Evolutionary conservation across 2,888 invertebrate genomes (phyloP).

Genomic region (Subacronicta megacephala): DNA sequence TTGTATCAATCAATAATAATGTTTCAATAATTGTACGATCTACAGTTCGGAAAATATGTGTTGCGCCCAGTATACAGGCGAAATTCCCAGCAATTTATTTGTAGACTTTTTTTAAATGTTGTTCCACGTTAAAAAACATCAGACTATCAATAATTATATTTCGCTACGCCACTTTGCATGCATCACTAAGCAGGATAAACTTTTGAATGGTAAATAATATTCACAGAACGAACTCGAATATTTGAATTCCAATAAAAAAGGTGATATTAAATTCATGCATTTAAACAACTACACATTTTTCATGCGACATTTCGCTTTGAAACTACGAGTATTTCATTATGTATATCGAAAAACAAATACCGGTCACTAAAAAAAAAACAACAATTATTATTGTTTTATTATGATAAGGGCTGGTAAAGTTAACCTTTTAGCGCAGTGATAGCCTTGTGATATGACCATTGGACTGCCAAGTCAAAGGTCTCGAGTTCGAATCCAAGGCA

Average conservation of each 20-base stretch:
- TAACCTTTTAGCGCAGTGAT: no score
- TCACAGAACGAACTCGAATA: background rate
- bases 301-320: slow-evolving; percentile 14
- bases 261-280: slow-evolving; percentile 4
- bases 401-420: slow-evolving; percentile 13
- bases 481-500: no score
- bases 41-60: no score
- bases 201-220: background rate
- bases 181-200: background rate
- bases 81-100: no score
- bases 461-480: no score
- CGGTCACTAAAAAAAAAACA: background rate
- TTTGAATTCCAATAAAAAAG: background rate
- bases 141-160: background rate
- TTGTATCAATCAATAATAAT: no score
- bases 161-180: background rate
- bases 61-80: no score
- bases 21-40: no score
- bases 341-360: slow-evolving; percentile 14
- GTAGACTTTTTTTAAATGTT: no score
- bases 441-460: no score
- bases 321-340: slow-evolving; percentile 37
- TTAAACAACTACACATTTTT: slow-evolving; percentile 11
- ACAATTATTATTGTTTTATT: slow-evolving; percentile 3
- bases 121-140: background rate